Base-by-base conservation (phyloP, 2,797 vertebrate species). In the Gobionotothen gibberifrons region DNA sequence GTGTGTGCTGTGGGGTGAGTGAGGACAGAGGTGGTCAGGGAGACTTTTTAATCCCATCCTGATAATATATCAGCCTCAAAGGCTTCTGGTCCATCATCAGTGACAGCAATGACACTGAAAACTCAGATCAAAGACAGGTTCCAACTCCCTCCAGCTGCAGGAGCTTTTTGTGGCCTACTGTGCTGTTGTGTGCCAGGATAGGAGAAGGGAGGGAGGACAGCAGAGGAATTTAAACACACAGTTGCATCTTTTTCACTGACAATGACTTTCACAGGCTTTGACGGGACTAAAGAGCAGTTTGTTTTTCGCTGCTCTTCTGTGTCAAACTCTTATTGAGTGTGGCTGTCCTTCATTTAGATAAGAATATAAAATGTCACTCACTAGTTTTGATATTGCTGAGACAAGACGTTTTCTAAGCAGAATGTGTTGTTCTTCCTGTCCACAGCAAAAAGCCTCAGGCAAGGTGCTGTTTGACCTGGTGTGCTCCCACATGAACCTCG, bases 401-500 rank as follows among this genome's bases (percentile, higher is more conserved):
- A 63, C 32, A 48, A 56, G 44, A 59, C 63, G 48, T 81, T 54
- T 63, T 61, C 69, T 78, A 80, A 86, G 59, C 15, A 16, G 2
- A 42, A 3, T 42, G 60, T 51, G 0, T 26, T 76, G 32, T 73
- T 62, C n/a, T 14, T 81, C 42, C 82, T 68, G 8, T 91, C 93
- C 86, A 44, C 93, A 99, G 98, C 96, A 96, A 95, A 96, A 96
- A 92, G 97, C 97, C 72, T 96, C 97, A 0, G 98, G 98, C 64
- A 99, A 97, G 81, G 94, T 96, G 90, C 88, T 99, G 83, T 94
- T 99, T 72, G 96, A 99, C 75, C 94, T 97, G 13, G 97, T 99
- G 67, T 99, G 97, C 90, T 94, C 91, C 79, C 97, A 98, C 89
- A 95, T 99, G 87, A 99, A 99, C 82, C 97, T 99, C 48, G 94